A percentile compares a stretch with the other conserved stretches of the same genome.
Evolutionary conservation across 2,888 invertebrate genomes (phyloP).

Genomic region (Gryllus longicercus): DNA sequence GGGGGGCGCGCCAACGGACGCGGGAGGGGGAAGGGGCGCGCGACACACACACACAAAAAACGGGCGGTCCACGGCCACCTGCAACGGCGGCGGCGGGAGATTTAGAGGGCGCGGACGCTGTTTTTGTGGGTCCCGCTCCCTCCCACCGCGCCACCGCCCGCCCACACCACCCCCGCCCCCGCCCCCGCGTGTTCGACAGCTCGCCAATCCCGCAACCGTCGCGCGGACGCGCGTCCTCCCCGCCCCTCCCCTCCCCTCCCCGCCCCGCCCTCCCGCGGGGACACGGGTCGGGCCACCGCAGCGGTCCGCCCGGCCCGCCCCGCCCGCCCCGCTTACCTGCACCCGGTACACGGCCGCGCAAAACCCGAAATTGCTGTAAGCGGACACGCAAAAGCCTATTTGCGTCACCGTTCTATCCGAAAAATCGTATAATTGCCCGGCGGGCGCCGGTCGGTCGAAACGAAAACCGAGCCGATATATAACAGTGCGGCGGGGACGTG

Average conservation of each 20-base stretch:
- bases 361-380: constrained; percentile 10
- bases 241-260: background rate
- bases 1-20: too few relatives aligned
- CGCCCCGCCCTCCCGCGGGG: background rate
- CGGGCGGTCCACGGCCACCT: background rate
- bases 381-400: constrained; percentile 2
- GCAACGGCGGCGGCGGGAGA: background rate
- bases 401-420: constrained; percentile 2
- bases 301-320: background rate
- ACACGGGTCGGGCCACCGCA: background rate
- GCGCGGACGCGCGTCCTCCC: background rate
- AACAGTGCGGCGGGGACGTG: background rate
- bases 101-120: constrained; percentile 5
- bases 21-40: too few relatives aligned
- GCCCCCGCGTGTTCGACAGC: background rate
- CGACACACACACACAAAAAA: background rate
- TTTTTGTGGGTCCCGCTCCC: background rate
- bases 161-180: background rate
- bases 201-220: background rate
- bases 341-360: constrained; percentile 1
- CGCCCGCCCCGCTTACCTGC: background rate
- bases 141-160: background rate
- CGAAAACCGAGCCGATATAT: background rate
- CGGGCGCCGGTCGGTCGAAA: background rate
- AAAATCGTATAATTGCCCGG: background rate